Base-by-base conservation (phyloP, 2,888 invertebrate species). In the Drosophila vallismaia region DNA sequence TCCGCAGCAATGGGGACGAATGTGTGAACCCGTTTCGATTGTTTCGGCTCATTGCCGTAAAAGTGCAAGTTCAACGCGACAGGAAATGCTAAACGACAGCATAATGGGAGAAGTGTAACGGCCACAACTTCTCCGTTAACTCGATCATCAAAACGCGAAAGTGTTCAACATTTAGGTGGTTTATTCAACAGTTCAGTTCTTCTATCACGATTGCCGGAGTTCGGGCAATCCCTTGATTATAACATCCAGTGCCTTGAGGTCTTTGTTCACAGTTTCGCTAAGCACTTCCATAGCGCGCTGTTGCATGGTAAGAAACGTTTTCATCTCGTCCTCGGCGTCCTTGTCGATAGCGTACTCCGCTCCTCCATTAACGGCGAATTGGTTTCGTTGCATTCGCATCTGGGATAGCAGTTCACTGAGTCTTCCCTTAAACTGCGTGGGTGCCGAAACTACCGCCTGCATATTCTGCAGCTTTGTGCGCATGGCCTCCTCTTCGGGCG, bases 341-440 rank as follows among this genome's bases (percentile, higher is more conserved):
- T 94, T 93, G 88, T 97, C 97, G 90, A 98, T 94, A 63, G 95
- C 94, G 88, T 98, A 98, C 81, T 96, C 95, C 45, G 94, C 94
- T 5, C 92, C 92, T 29, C 94, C 93, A 45, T 94, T 93, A 10
- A 93, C 92, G 51, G 93, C 92, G 73, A 92, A 92, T 14, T 94
- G 94, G 88, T 93, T 94, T 62, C 94, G 93, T 79, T 95, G 95
- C 90, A 97, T 94, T 62, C 96, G 94, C 82, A 98, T 95, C 77
- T 97, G 97, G 12, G 98, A 97, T 75, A 98, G 93, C 84, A 98
- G 92, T 92, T 98, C 98, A 91, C 97, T 97, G 59, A 98, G 93
- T 56, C 97, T 95, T 64, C 98, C 97, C 95, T 97, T 98, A 89
- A 97, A 97, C 79, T 98, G 96, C 42, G 97, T 97, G 31, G 98